phyloP scores from a whole-genome alignment of 2,797 vertebrate genomes.

The Mastacembelus armatus region DNA sequence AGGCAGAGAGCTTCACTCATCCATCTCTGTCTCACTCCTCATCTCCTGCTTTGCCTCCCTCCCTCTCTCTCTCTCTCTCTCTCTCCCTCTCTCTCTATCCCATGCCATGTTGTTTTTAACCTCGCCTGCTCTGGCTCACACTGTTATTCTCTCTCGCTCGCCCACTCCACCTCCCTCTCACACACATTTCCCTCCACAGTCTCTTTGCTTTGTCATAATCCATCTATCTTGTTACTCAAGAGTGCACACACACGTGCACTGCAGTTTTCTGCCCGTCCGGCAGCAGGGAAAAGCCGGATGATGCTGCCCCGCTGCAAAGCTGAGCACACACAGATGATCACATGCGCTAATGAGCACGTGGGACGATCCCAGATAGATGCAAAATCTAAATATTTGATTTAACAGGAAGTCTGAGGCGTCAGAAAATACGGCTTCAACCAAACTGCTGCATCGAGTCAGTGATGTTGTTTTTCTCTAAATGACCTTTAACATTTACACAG shows the following conservation, averaged over 20 bases:
- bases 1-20: constrained; percentile 34
- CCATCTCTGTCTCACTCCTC: constrained; percentile 46
- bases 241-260: constrained; percentile 1
- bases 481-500: no score
- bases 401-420: not conserved
- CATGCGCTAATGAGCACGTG: not conserved
- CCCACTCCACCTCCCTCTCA: constrained; percentile 18
- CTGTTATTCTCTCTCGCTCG: constrained; percentile 13
- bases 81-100: not conserved
- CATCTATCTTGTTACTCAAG: constrained; percentile 44
- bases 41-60: not conserved
- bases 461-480: no score
- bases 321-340: not conserved
- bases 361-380: not conserved
- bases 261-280: not conserved
- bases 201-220: constrained; percentile 53
- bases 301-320: not conserved
- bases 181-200: not conserved
- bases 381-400: not conserved
- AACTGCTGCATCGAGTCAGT: no score
- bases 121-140: constrained; percentile 9
- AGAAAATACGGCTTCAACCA: no score
- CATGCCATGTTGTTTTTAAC: constrained; percentile 7
- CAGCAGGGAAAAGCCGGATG: not conserved
- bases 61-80: not conserved